Base-by-base conservation (phyloP, 2,797 vertebrate genomes). In the Myiothlypis coronata region DNA sequence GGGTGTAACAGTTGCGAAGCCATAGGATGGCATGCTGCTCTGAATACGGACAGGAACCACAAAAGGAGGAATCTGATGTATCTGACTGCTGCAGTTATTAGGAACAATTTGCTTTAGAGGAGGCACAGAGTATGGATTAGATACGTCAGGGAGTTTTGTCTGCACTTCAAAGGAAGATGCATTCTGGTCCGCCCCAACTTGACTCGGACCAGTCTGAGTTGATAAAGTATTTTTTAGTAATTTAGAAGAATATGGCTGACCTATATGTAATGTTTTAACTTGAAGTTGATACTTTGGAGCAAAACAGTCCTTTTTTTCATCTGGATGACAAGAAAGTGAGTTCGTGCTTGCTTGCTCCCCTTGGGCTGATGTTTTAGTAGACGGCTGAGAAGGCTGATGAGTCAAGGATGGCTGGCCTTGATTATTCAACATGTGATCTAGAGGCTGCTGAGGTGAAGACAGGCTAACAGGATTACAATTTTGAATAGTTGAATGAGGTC, bases 231-330 rank as follows among this genome's bases (percentile, higher is more conserved):
- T 98, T 83, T 97, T 95, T 76, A 97, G 96, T 75, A 98, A 97
- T 71, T 98, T 97, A 81, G 97, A 96, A 95, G 98, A 96, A 90
- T 98, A 98, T 12, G 98, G 96, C 90, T 98, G 98, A 95, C 97
- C 97, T 83, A 98, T 64, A 96, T 98, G 98, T 22, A 98, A 87
- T 16, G 98, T 94, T 49, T 98, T 98, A 97, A 98, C 98, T 57
- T 98, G 98, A 69, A 99, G 96, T 28, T 99, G 99, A 95, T 99
- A 99, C 97, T 99, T 99, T 14, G 99, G 99, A 97, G 98, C 98
- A 97, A 99, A 99, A 90, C 95, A 97, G 43, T 96, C 93, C 49
- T 95, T 96, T 27, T 87, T 96, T 67, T 97, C 70, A 55, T 97
- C 82, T 11, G 94, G 55, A 21, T 85, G 92, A 88, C 61, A 47